Evolutionary conservation across 2,888 invertebrate species (phyloP), one percentile per base, ranked within the genome.

Genomic region (Trachelus iudaicus): DNA sequence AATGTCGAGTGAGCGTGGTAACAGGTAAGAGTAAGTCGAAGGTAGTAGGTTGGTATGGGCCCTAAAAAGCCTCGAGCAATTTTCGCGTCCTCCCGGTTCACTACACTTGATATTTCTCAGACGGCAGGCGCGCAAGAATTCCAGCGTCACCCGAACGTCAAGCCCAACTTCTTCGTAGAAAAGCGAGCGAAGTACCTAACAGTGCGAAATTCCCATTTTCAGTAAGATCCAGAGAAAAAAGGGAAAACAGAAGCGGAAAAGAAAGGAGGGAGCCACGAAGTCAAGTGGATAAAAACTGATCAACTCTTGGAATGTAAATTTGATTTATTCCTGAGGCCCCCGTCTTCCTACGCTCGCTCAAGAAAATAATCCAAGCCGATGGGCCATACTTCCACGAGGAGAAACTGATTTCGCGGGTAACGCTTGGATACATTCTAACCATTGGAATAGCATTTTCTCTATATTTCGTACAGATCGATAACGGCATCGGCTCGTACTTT

Each of bases 61-160:
- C 69, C 69, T 69, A 69, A 77, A 77, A 77, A 75, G 77, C 77
- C 40, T 71, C 15, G 75, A 76, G 69, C 75, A 76, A 78, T 76
- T 75, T 76, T 68, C 73, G 56, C 78, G 69, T 73, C 76, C 78
- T 75, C 71, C 23, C 78, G 75, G 73, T 76, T 76, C 68, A 31
- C 73, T 68, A 68, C 71, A 68, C 78, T 75, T 73, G 75, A 76
- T 76, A 78, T 75, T 76, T 35, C 74, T 13, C 23, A 56, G 40
- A 56, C n/a, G 35, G 30, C 35, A 35, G 74, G 35, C 35, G 30
- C 31, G 71, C 31, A 13, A 71, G 23, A 30, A 71, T 71, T 71
- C 30, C 71, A 30, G 2, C 71, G 71, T 71, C 71, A 33, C 71
- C 31, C 31, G 71, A 34, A 71, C 31, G 31, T 30, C 71, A 31